Conservation (phyloP, 2,888 invertebrate species). For the Drosophila stalkeri region DNA sequence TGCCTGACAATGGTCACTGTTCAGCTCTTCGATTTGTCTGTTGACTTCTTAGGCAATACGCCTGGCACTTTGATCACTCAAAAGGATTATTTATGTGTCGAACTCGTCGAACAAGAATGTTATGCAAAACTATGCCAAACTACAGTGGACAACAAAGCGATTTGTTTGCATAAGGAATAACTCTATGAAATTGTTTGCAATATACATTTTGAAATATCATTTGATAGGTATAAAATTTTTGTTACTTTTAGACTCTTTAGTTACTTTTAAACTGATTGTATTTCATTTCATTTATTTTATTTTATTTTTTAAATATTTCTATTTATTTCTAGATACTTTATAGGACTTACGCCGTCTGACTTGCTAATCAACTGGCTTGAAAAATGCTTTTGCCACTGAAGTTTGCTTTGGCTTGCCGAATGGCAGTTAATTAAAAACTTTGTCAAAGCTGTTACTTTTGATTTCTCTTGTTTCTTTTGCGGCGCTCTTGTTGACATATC, state of each 20-base stretch:
- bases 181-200: too few relatives aligned
- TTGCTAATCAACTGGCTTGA: background rate
- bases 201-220: background rate
- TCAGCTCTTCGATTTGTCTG: background rate
- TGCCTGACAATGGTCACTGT: slow-evolving; percentile 4
- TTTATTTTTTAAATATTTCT: background rate
- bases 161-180: background rate
- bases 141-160: background rate
- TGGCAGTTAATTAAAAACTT: slow-evolving; percentile 51
- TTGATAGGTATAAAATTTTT: background rate
- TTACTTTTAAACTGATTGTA: background rate
- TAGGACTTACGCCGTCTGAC: background rate
- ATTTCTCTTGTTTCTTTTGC: slow-evolving; percentile 16
- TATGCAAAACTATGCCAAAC: slow-evolving; percentile 8
- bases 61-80: slow-evolving; percentile 23
- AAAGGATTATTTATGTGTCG: slow-evolving; percentile 6
- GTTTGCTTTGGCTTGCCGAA: slow-evolving; percentile 3
- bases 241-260: background rate
- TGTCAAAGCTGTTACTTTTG: slow-evolving; percentile 36
- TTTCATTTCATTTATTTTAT: background rate
- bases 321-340: background rate
- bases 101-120: slow-evolving; percentile 2
- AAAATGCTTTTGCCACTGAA: background rate
- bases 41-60: slow-evolving; percentile 3
- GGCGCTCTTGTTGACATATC: slow-evolving; percentile 7